A percentile compares a stretch with the other conserved stretches of the same genome.
Evolutionary conservation across 2,797 vertebrate genomes (phyloP).

Genomic region (Leptatherina wallacei): DNA sequence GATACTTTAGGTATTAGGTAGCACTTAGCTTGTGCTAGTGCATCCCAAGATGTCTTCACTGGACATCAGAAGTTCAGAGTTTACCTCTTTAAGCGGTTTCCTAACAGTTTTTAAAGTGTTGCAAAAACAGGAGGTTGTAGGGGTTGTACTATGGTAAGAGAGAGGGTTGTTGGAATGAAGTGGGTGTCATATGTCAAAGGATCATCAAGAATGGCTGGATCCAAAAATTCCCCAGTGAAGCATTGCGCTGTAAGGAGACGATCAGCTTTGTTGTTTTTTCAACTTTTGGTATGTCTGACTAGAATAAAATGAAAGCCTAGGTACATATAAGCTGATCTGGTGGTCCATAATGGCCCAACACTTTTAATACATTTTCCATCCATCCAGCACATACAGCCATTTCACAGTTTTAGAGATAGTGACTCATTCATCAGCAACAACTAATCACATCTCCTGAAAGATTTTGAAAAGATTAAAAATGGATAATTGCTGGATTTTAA

Average conservation of each 20-base stretch:
- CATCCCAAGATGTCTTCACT: background rate
- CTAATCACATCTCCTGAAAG: background rate
- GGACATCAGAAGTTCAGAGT: background rate
- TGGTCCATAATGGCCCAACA: background rate
- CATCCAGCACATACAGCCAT: no score
- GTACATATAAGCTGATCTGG: background rate
- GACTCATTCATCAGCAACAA: no score
- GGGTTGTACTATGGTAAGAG: background rate
- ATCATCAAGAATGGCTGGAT: background rate
- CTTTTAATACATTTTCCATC: no score
- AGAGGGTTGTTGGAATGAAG: background rate
- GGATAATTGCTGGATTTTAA: background rate
- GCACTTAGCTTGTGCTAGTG: background rate
- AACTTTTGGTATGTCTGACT: background rate
- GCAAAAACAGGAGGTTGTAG: background rate
- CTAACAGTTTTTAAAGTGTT: background rate
- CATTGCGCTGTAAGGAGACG: background rate
- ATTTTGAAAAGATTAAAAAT: background rate
- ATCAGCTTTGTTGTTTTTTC: background rate
- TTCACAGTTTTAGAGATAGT: no score
- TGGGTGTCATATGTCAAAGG: background rate
- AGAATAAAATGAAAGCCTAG: background rate
- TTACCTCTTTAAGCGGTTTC: background rate
- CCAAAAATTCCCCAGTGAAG: background rate
- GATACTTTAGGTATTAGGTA: background rate